Evolutionary conservation across 2,113 vertebrate species (phyloP).

Genomic region (Chitala chitala): DNA sequence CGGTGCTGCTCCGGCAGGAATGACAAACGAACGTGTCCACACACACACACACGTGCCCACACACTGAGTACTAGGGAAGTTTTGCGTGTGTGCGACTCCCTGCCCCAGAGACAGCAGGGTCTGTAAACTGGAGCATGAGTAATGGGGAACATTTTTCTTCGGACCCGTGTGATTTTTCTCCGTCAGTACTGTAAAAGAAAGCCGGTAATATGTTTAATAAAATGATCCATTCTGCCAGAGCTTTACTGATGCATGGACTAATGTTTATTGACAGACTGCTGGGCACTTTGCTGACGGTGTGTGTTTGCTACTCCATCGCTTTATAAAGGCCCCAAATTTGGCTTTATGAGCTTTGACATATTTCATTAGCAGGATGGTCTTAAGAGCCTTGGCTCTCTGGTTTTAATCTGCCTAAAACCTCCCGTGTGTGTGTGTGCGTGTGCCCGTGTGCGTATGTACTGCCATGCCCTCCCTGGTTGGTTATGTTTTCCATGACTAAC

Average conservation of each 20-base stretch:
- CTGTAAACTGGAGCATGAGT: conserved; percentile 25
- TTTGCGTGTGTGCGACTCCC: neutral
- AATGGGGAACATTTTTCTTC: conserved; percentile 28
- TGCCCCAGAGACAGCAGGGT: neutral
- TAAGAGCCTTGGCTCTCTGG: conserved; percentile 69
- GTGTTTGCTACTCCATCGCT: conserved; percentile 69
- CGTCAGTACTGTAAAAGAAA: conserved; percentile 19
- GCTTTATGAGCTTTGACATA: conserved; percentile 82
- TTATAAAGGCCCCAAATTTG: conserved; percentile 64
- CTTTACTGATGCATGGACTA: conserved; percentile 49
- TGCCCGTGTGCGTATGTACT: neutral
- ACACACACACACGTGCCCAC: neutral
- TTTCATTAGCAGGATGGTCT: conserved; percentile 84
- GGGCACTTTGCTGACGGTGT: conserved; percentile 74
- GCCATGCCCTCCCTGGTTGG: neutral
- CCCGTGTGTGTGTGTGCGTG: conserved; percentile 46
- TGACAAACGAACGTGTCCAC: neutral
- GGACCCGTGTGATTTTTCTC: conserved; percentile 35
- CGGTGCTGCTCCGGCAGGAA: neutral
- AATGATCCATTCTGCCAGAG: conserved; percentile 32
- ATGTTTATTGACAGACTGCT: conserved; percentile 76
- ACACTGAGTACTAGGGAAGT: neutral
- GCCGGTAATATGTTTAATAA: conserved; percentile 31
- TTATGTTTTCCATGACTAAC: conserved; percentile 1
- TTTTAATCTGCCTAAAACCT: conserved; percentile 72